Evolutionary conservation across 2,797 vertebrate species (phyloP), one percentile per base, ranked within the genome.

Genomic region (Neosalanx taihuensis): DNA sequence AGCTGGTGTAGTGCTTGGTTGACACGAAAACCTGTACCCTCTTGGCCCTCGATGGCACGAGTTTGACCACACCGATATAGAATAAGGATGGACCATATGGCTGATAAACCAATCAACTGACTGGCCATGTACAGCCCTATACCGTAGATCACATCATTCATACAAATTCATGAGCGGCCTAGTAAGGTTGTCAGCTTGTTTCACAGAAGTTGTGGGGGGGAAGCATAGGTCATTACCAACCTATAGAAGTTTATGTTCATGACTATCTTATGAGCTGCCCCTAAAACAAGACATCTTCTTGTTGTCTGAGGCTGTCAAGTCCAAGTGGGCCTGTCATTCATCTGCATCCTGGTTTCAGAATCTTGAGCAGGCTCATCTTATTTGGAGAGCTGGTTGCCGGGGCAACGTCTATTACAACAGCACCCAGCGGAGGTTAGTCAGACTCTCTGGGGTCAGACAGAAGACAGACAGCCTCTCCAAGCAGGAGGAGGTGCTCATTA

Each of bases 331-430:
- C 51, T 3, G 18, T 53, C 51, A 53, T 53, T 17, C 17, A 53
- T 53, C 18, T 53, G 51, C 49, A 51, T 51, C 49, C 49, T 51
- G 51, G 51, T 53, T 53, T 6, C 17, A n/a, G 5, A 53, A n/a
- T 41, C 37, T 41, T 7, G 37, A 41, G 37, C 37, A 2, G 37
- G 7, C 37, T 53, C n/a, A 56, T 57, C 20, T 13, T 57, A 56
- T 49, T 67, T 66, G 64, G 46, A 66, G 33, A 69, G 23, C 3
- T 18, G 20, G 71, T 82, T 69, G 60, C 75, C 70, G 46, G 18
- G 65, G 64, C 70, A 71, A 84, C 69, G 37, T 51, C 57, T 46
- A 68, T 35, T 72, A 73, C 72, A 73, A 73, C 41, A 74, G 31
- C 70, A 64, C 23, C 13, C 51, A 5, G 7, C 17, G 51, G 51